Evolutionary conservation across 2,797 vertebrate genomes (phyloP), one percentile per base, ranked within the genome.

Genomic region (Etheostoma perlongum): DNA sequence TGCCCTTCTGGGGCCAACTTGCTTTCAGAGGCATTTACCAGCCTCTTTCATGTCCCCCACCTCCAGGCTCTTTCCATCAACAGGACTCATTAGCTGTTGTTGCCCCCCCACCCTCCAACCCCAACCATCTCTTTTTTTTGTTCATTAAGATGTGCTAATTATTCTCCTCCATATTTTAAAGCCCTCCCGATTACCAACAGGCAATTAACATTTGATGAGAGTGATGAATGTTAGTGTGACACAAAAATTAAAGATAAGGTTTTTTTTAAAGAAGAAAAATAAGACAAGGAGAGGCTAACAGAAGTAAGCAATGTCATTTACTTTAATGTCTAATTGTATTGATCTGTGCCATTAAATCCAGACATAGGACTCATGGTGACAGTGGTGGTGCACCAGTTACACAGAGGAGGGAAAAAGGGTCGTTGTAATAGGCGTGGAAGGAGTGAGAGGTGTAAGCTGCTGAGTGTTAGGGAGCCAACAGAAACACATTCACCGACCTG

Each of bases 401-500:
- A 76, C 53, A 42, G 51, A 75, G 75, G 79, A 77, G 65, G 62
- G 62, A n/a, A 60, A 54, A 83, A 42, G 69, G 36, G 42, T 74
- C 67, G 72, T 51, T 23, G 67, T 75, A 81, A 86, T 82, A 72
- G 73, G 16, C 8, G 44, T 40, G 21, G 54, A 33, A 52, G 67
- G 59, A 83, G 74, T 58, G 62, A 76, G 78, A 83, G 69, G 76
- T 60, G 68, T 66, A 40, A 77, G 75, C 44, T 79, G 42, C 36
- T 54, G 52, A 40, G 53, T 71, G 67, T 80, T 51, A 52, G 64
- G 72, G 47, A 71, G 23, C 74, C 77, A 67, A 78, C 79, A 89
- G 86, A 73, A 89, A 85, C 80, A 79, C 78, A 55, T 74, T 93
- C 85, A 97, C 98, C 96, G 96, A 99, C 98, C 98, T 99, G 98